These are phyloP conservation scores for Luscinia megarhynchos DNA, from an alignment of 2,797 vertebrate species.

Conservation along the genomic window DNA sequence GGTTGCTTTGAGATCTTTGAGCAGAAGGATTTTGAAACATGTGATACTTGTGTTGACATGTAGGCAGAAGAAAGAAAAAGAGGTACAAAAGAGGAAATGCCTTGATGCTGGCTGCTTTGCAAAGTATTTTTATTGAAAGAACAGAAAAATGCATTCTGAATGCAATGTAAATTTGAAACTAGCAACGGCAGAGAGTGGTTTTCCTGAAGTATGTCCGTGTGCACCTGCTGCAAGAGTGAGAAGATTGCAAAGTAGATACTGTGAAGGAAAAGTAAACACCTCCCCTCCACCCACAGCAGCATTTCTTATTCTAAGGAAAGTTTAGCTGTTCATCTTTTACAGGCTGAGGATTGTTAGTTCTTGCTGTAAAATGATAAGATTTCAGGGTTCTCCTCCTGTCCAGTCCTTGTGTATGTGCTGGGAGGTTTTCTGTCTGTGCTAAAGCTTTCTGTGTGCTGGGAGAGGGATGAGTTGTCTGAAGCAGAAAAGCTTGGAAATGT, in stretches of 20 bases:
- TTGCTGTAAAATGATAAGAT: not conserved
- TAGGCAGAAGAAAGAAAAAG: not conserved
- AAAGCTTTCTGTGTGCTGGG: not conserved
- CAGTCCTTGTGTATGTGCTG: rapidly evolving
- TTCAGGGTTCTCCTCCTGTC: not conserved
- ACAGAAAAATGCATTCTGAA: not conserved
- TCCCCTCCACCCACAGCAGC: not conserved
- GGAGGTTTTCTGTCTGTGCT: not conserved
- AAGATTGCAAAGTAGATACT: not conserved
- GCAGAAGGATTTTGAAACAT: not conserved
- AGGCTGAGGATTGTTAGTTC: not conserved
- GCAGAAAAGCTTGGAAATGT: not conserved
- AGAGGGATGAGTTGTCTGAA: not conserved
- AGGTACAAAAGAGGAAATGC: not conserved
- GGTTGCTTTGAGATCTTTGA: constrained; percentile 20
- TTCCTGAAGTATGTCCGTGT: not conserved
- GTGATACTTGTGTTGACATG: not conserved
- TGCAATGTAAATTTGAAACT: not conserved
- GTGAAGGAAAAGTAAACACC: not conserved
- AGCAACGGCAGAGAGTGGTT: not conserved
- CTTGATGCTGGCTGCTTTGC: not conserved
- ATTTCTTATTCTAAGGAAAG: not conserved
- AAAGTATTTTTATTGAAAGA: not conserved
- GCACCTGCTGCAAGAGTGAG: not conserved
- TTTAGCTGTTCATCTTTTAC: not conserved